Evolutionary conservation across 2,797 vertebrate genomes (phyloP).

Genomic region (Varecia variegata): DNA sequence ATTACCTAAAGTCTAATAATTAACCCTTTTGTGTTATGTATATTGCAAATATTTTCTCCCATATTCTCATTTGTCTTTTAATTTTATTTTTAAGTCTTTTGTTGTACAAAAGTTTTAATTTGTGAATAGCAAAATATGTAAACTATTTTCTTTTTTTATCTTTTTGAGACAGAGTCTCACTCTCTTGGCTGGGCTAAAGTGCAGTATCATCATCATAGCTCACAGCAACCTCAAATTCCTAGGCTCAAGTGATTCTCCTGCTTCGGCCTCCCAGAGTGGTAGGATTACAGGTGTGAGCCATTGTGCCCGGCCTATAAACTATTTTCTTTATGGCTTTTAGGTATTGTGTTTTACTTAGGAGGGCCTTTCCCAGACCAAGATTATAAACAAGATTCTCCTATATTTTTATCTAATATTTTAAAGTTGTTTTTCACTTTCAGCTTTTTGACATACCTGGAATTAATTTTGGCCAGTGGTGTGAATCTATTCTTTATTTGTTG

Average conservation of each 20-base stretch:
- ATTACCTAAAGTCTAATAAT: neutral
- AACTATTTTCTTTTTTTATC: neutral
- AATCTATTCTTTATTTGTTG: neutral
- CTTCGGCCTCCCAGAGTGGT: neutral
- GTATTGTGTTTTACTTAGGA: neutral
- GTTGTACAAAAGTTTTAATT: neutral
- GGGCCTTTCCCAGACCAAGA: neutral
- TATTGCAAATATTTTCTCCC: neutral
- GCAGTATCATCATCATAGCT: neutral
- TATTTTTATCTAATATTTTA: neutral
- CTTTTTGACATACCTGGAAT: neutral
- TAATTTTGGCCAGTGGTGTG: neutral
- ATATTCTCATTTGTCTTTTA: neutral
- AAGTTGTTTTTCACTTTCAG: neutral
- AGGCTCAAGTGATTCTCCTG: neutral
- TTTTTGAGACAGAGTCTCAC: neutral
- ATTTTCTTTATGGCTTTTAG: neutral
- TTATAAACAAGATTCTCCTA: neutral
- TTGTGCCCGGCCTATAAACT: neutral
- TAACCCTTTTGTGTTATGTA: neutral
- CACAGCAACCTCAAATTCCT: neutral
- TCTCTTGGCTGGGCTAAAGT: neutral
- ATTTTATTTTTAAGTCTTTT: neutral
- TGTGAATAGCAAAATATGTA: neutral
- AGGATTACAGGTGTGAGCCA: neutral